Evolutionary conservation across 2,888 invertebrate genomes (phyloP).

Genomic region (Parnassius orleans): DNA sequence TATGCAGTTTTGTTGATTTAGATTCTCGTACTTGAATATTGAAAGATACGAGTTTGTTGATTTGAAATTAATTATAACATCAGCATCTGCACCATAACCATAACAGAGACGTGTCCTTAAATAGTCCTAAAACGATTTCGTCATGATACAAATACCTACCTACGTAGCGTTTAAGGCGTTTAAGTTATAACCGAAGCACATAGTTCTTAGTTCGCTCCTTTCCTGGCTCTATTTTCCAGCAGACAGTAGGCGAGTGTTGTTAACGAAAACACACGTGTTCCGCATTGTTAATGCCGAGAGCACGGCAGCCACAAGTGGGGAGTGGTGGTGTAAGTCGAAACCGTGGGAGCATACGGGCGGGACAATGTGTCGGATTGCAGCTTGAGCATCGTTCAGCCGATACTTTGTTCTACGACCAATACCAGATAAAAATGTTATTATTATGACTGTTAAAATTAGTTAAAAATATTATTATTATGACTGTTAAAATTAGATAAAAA

Average conservation of each 20-base stretch:
- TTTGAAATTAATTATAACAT: no score
- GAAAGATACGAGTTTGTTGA: no score
- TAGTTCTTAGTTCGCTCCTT: slow-evolving; percentile 9
- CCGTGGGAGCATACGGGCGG: slow-evolving; percentile 70
- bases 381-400: slow-evolving; percentile 22
- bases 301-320: slow-evolving; percentile 39
- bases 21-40: no score
- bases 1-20: no score
- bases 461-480: no score
- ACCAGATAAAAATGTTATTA: slow-evolving; percentile 13
- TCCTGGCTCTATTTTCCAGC: slow-evolving; percentile 16
- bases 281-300: slow-evolving; percentile 55
- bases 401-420: slow-evolving; percentile 13
- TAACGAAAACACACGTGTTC: slow-evolving; percentile 57
- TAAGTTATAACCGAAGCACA: slow-evolving; percentile 11
- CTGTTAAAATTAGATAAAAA: no score
- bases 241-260: slow-evolving; percentile 15
- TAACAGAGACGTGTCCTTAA: no score
- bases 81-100: no score
- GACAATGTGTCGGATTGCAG: slow-evolving; percentile 39
- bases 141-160: no score
- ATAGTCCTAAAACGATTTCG: no score
- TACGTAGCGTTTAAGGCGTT: no score
- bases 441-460: no score
- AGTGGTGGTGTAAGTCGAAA: slow-evolving; percentile 47